Evolutionary conservation across 2,888 invertebrate genomes (phyloP).

Genomic region (Parnassius apollo): DNA sequence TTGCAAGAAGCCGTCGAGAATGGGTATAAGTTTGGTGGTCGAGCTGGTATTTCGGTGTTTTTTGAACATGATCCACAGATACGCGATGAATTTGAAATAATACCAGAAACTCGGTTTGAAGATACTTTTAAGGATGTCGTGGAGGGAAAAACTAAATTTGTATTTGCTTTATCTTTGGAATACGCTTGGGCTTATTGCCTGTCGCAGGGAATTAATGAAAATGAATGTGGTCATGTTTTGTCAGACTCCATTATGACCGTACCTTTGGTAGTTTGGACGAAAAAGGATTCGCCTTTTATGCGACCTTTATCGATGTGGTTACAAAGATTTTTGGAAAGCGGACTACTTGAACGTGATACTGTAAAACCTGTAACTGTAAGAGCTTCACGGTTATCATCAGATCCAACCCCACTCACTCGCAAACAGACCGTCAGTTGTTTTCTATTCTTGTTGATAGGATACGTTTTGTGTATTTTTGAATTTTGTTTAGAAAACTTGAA

Average conservation of each 20-base stretch:
- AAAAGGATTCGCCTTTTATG: constrained; percentile 52
- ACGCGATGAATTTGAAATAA: constrained; percentile 47
- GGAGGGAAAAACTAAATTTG: constrained; percentile 50
- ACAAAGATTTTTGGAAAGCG: constrained; percentile 57
- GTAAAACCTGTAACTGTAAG: constrained; percentile 32
- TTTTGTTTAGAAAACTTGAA: constrained; percentile 49
- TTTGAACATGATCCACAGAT: constrained; percentile 60
- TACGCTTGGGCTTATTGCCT: constrained; percentile 57
- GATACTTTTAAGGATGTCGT: constrained; percentile 49
- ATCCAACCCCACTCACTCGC: constrained; percentile 51
- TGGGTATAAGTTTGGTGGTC: constrained; percentile 57
- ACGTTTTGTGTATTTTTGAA: constrained; percentile 42
- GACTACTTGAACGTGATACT: constrained; percentile 49
- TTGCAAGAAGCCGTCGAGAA: constrained; percentile 50
- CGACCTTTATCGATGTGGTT: constrained; percentile 49
- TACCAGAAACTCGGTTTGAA: constrained; percentile 55
- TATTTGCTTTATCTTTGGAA: constrained; percentile 59
- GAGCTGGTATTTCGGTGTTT: constrained; percentile 51
- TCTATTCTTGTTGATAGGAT: constrained; percentile 51
- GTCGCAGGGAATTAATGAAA: constrained; percentile 50
- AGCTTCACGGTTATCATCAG: constrained; percentile 32
- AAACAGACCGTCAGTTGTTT: constrained; percentile 56
- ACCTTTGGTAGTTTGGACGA: constrained; percentile 62
- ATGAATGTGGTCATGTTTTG: constrained; percentile 58
- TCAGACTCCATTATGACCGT: constrained; percentile 60